Percentiles rank a stretch among this genome's conserved stretches.
Conservation (phyloP, 2,113 vertebrate genomes). For the Otolemur garnettii region DNA sequence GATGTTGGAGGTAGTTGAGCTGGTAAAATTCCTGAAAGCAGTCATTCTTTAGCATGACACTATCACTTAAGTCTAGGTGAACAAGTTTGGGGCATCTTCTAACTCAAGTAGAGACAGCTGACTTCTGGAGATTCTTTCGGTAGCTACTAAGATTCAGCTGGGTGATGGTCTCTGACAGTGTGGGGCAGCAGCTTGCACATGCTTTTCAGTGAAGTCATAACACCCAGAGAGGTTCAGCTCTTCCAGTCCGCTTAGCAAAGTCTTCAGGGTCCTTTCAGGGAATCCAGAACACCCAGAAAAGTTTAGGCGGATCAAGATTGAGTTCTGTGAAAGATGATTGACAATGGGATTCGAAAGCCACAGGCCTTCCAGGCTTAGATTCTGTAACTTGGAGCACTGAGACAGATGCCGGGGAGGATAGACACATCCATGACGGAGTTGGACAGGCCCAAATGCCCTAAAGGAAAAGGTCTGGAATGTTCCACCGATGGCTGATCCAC, state of each 20-base stretch:
- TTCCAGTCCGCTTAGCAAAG: conserved; percentile 91
- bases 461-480: conserved; percentile 88
- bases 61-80: conserved; percentile 89
- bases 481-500: conserved; percentile 89
- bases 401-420: conserved; percentile 89
- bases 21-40: conserved; percentile 91
- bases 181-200: conserved; percentile 89
- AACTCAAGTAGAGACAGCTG: conserved; percentile 66
- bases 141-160: conserved; percentile 97
- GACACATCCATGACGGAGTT: conserved; percentile 89
- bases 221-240: conserved; percentile 97
- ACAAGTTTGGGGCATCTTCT: too few relatives aligned
- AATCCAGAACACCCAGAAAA: conserved; percentile 93
- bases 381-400: conserved; percentile 90
- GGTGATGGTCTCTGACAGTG: conserved; percentile 87
- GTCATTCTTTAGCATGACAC: conserved; percentile 92
- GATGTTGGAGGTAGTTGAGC: conserved; percentile 89
- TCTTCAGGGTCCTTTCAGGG: conserved; percentile 87
- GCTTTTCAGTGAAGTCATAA: conserved; percentile 88
- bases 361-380: conserved; percentile 94
- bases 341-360: conserved; percentile 92
- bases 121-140: conserved; percentile 91
- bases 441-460: conserved; percentile 94
- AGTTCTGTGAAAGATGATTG: conserved; percentile 89
- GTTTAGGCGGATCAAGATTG: conserved; percentile 91